Evolutionary conservation across 2,888 invertebrate genomes (phyloP), one percentile per base, ranked within the genome.

Genomic region (Epirrhoe tristata): DNA sequence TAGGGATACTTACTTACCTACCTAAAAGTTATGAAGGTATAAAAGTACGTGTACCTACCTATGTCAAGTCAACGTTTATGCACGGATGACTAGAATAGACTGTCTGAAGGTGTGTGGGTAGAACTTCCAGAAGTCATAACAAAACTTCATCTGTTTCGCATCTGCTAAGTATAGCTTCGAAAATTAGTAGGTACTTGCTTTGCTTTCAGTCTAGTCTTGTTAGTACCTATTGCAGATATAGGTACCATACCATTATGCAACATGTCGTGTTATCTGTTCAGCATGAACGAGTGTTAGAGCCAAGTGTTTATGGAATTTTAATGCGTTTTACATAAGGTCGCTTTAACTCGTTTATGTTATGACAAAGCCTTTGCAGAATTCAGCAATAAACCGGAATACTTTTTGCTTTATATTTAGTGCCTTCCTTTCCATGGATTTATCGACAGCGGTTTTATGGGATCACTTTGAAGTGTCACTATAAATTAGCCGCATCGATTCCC

Each of bases 221-320:
- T 16, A 57, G 57, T 32, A n/a, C n/a, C n/a, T n/a, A 48, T 62
- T 54, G 36, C 72, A 74, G 66, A 72, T 56, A 4, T 8, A 8
- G n/a, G 69, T 69, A 53, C 75, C 24, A 63, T 67, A 52, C 75
- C 71, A 74, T 85, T 84, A 82, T 81, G 76, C 76, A 82, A 81
- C 70, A 74, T 71, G 69, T n/a, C n/a, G n/a, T 74, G 79, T 86
- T 85, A 81, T 81, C 79, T 81, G 84, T 84, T 85, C 84, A 82
- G 77, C 69, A 71, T 77, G 70, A 76, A 80, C 80, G 77, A 81
- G 75, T 74, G 73, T 76, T 75, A 74, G 72, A 77, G 36, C 48
- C 39, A 79, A 66, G 78, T 78, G 74, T 82, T 81, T 83, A 84
- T 81, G 83, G 87, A 89, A 88, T 90, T 85, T 81, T 83, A 88